Conservation (phyloP, 2,797 vertebrate species). For the Heliangelus exortis region DNA sequence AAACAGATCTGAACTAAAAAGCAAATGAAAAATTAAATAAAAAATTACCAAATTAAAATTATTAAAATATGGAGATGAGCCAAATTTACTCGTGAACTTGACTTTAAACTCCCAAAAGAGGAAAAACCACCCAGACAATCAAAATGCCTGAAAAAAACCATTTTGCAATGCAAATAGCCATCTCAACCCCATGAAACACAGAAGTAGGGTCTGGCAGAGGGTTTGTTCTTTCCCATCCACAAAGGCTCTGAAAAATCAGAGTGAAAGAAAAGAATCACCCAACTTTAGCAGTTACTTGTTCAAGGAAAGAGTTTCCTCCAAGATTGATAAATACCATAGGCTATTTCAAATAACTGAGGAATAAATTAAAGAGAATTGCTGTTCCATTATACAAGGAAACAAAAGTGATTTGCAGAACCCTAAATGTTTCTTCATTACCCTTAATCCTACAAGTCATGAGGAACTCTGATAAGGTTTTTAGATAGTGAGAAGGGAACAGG, state of each 20-base stretch:
- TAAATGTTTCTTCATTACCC: conserved; percentile 52
- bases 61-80: background rate
- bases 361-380: conserved; percentile 50
- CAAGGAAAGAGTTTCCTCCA: conserved; percentile 49
- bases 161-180: background rate
- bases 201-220: background rate
- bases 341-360: conserved; percentile 25
- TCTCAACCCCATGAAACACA: background rate
- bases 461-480: conserved; percentile 46
- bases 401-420: conserved; percentile 58
- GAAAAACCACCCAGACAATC: background rate
- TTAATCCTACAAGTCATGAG: conserved; percentile 33
- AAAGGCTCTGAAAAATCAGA: background rate
- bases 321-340: conserved; percentile 26
- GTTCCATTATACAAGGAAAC: conserved; percentile 43
- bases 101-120: background rate
- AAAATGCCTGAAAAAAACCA: background rate
- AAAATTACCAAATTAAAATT: background rate
- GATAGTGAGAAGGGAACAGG: background rate
- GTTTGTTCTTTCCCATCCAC: background rate
- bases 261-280: background rate
- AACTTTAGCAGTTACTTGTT: conserved; percentile 16
- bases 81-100: background rate
- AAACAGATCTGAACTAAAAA: background rate
- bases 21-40: background rate